These are phyloP conservation scores for Fregata magnificens DNA, from an alignment of 2,113 vertebrate species.

Conservation along the genomic window DNA sequence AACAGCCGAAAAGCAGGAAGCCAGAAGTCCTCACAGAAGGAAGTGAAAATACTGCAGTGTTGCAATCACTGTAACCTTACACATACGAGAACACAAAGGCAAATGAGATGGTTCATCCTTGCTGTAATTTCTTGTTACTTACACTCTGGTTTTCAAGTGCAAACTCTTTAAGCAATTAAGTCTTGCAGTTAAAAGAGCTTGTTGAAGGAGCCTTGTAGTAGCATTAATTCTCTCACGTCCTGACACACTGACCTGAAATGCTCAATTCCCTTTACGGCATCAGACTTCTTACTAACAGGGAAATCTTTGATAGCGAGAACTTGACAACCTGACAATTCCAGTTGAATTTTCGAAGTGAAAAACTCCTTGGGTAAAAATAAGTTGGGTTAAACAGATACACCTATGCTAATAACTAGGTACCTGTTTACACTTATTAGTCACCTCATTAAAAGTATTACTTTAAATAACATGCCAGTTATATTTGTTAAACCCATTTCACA, in stretches of 20 bases:
- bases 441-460: conserved; percentile 37
- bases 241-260: conserved; percentile 59
- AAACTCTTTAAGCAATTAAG: conserved; percentile 11
- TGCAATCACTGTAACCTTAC: conserved; percentile 14
- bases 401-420: conserved; percentile 19
- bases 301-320: conserved; percentile 20
- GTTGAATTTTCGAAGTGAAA: conserved; percentile 29
- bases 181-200: not conserved
- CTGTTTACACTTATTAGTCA: conserved; percentile 21
- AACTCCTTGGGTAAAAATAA: conserved; percentile 22
- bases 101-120: not conserved
- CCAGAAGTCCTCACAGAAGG: not conserved
- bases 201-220: not conserved
- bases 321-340: not conserved
- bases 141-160: not conserved
- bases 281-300: conserved; percentile 7
- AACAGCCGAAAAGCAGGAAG: conserved; percentile 16
- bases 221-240: conserved; percentile 13
- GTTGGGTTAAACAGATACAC: conserved; percentile 4
- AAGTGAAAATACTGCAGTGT: conserved; percentile 48
- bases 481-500: conserved; percentile 36
- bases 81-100: not conserved
- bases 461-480: conserved; percentile 32
- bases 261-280: conserved; percentile 13
- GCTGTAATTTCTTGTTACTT: conserved; percentile 12